These are phyloP conservation scores for Talpa occidentalis DNA, from an alignment of 2,113 vertebrate species.

Conservation along the genomic window DNA sequence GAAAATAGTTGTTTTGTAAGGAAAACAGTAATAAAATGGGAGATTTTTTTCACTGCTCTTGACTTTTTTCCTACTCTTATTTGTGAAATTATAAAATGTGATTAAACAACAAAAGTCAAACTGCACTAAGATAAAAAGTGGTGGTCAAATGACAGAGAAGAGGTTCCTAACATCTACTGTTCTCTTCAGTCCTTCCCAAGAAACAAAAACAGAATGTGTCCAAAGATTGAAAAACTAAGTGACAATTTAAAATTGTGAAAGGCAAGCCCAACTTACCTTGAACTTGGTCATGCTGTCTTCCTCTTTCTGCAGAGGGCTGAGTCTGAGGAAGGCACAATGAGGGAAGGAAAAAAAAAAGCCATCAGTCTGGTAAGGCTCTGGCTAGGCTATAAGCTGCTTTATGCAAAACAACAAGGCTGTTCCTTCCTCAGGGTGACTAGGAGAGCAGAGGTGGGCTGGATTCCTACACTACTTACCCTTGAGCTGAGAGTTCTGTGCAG, in stretches of 20 bases:
- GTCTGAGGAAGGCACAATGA: not conserved
- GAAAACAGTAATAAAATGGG: not conserved
- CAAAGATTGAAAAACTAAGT: not conserved
- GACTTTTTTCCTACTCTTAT: not conserved
- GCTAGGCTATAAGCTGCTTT: not conserved
- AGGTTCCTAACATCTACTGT: not conserved
- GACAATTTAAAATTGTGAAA: not conserved
- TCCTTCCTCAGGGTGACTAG: not conserved
- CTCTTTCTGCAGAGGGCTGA: not conserved
- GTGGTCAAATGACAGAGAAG: not conserved
- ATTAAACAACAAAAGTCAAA: slow-evolving; percentile 7
- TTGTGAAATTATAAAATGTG: slow-evolving; percentile 18
- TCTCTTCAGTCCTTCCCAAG: not conserved
- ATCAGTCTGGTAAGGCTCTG: not conserved
- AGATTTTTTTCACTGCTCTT: not conserved
- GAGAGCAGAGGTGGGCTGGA: not conserved
- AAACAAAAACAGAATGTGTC: not conserved
- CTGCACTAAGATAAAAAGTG: not conserved
- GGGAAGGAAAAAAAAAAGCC: not conserved
- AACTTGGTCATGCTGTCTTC: slow-evolving; percentile 62
- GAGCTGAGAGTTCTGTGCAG: not conserved
- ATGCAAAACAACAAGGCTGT: not conserved
- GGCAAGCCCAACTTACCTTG: slow-evolving; percentile 58
- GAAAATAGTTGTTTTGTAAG: not conserved
- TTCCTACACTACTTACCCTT: not conserved